These are phyloP conservation scores for Acanthosoma haemorrhoidale DNA, from an alignment of 2,888 invertebrate species.

Conservation along the genomic window DNA sequence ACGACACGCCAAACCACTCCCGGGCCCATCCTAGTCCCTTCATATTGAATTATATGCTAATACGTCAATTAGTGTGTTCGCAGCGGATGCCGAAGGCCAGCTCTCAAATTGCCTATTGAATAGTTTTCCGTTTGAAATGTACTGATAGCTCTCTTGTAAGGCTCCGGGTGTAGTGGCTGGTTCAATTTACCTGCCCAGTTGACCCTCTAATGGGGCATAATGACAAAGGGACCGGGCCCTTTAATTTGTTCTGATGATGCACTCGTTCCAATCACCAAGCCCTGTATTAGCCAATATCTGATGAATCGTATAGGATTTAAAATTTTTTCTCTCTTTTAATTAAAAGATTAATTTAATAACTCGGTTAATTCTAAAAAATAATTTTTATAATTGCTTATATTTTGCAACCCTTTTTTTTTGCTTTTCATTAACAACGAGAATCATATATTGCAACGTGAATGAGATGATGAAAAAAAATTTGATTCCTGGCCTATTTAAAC, in stretches of 20 bases:
- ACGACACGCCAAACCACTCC: constrained; percentile 22
- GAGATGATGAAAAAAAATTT: too few relatives aligned
- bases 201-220: not conserved
- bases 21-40: constrained; percentile 11
- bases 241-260: constrained; percentile 9
- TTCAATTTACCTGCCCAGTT: not conserved
- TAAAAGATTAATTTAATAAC: too few relatives aligned
- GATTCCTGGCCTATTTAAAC: too few relatives aligned
- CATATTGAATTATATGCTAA: constrained; percentile 21
- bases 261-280: too few relatives aligned
- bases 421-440: too few relatives aligned
- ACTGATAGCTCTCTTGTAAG: not conserved
- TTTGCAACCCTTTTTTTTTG: too few relatives aligned
- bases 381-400: too few relatives aligned
- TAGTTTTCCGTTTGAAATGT: not conserved
- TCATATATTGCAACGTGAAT: too few relatives aligned
- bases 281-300: too few relatives aligned
- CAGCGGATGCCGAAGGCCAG: not conserved
- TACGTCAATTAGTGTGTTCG: not conserved
- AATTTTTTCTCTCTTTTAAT: too few relatives aligned
- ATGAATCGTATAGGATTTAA: too few relatives aligned
- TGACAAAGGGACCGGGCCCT: not conserved
- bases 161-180: not conserved
- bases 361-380: too few relatives aligned
- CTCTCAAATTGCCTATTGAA: not conserved